Evolutionary conservation across 2,113 vertebrate species (phyloP).

Genomic region (Poecile atricapillus): DNA sequence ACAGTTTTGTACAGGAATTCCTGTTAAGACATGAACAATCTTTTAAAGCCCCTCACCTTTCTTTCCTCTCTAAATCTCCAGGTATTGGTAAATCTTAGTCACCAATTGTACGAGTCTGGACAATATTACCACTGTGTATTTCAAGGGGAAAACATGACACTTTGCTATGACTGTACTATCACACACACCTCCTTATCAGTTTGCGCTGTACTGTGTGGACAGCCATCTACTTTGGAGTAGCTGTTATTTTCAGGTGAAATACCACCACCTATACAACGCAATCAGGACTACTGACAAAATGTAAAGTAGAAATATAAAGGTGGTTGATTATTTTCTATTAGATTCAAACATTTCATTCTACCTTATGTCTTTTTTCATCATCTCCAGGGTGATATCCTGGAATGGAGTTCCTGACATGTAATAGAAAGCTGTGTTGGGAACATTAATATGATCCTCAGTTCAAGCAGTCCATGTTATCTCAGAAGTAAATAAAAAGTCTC

Average conservation of each 20-base stretch:
- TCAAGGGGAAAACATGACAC: not conserved
- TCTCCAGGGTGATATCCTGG: slow-evolving; percentile 58
- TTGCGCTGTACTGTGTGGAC: not conserved
- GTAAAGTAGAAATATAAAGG: slow-evolving; percentile 75
- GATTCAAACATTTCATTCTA: slow-evolving; percentile 67
- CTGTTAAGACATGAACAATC: not conserved
- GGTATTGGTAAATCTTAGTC: not conserved
- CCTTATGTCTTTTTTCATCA: slow-evolving; percentile 76
- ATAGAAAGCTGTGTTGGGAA: slow-evolving; percentile 69
- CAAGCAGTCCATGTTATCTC: slow-evolving; percentile 66
- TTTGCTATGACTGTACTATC: not conserved
- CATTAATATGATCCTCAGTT: slow-evolving; percentile 73
- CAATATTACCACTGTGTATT: not conserved
- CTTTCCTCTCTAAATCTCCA: not conserved
- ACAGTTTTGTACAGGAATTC: not conserved
- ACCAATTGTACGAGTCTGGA: not conserved
- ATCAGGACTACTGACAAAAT: slow-evolving; percentile 70
- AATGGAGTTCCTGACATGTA: slow-evolving; percentile 71
- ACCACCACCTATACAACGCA: slow-evolving; percentile 56
- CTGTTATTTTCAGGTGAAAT: slow-evolving; percentile 69
- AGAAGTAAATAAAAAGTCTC: slow-evolving; percentile 76
- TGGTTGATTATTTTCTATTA: slow-evolving; percentile 74
- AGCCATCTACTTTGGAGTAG: not conserved
- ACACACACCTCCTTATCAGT: not conserved
- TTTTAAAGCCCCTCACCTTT: not conserved